Conservation (phyloP, 2,888 invertebrate genomes). For the Ormyrus rosae region DNA sequence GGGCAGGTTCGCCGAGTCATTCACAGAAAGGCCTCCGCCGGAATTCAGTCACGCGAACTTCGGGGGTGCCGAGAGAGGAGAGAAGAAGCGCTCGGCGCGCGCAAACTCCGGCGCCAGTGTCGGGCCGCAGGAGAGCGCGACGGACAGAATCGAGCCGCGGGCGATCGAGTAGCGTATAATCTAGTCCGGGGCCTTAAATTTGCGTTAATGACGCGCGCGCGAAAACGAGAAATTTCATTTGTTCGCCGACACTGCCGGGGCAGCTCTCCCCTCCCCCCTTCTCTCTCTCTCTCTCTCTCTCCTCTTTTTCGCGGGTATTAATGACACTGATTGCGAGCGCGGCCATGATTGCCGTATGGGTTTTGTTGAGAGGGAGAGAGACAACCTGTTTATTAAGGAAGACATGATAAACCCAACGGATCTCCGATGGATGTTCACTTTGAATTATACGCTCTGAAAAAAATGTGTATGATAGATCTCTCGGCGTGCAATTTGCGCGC, state of each 20-base stretch:
- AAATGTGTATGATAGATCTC: too few species aligned
- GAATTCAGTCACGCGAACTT: constrained; percentile 67
- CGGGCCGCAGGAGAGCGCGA: background rate
- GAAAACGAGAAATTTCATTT: constrained; percentile 22
- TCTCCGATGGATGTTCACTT: too few species aligned
- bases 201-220: constrained; percentile 46
- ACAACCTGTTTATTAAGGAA: constrained; percentile 57
- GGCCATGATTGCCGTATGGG: too few species aligned
- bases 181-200: constrained; percentile 41
- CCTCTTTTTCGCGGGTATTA: constrained; percentile 16
- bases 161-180: constrained; percentile 27
- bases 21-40: constrained; percentile 70
- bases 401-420: constrained; percentile 39
- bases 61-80: constrained; percentile 5
- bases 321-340: constrained; percentile 47
- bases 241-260: too few species aligned
- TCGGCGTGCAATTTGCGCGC: too few species aligned
- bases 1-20: constrained; percentile 64
- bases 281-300: background rate
- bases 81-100: constrained; percentile 59
- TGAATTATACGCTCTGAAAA: too few species aligned
- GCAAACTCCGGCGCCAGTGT: background rate
- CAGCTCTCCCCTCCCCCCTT: constrained; percentile 1
- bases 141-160: constrained; percentile 21
- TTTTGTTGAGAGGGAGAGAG: constrained; percentile 29